These are phyloP conservation scores for Scortum barcoo DNA, from an alignment of 2,113 vertebrate genomes.

Conservation along the genomic window DNA sequence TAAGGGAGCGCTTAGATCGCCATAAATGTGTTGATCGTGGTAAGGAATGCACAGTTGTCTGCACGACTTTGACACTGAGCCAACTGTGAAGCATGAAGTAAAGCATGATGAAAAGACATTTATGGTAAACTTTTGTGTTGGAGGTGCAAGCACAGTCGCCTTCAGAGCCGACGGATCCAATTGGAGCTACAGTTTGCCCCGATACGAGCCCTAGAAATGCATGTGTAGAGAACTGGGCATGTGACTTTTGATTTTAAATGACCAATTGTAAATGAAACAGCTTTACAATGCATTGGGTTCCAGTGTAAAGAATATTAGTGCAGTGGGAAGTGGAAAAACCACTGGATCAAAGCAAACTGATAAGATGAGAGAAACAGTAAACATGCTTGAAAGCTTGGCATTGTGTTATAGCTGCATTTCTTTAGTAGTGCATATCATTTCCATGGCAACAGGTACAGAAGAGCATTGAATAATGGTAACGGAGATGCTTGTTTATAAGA, in stretches of 20 bases:
- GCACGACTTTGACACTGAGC: slow-evolving; percentile 20
- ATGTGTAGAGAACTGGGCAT: not conserved
- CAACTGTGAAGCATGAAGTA: not conserved
- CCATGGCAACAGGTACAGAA: not conserved
- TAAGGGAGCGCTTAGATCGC: slow-evolving; percentile 29
- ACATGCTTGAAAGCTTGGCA: not conserved
- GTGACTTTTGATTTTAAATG: not conserved
- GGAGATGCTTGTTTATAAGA: not conserved
- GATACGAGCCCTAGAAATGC: not conserved
- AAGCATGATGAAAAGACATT: not conserved
- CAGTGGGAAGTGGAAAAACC: not conserved
- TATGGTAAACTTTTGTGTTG: not conserved
- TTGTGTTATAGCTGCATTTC: not conserved
- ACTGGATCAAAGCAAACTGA: not conserved
- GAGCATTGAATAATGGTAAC: not conserved
- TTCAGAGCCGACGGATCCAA: not conserved
- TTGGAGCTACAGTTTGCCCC: not conserved
- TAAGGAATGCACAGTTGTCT: slow-evolving; percentile 35
- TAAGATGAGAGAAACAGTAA: not conserved
- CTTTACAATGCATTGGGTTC: not conserved
- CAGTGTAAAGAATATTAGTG: not conserved
- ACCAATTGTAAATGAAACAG: not conserved
- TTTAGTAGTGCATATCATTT: not conserved
- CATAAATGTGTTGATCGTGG: slow-evolving; percentile 25
- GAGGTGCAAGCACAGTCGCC: not conserved